These are phyloP conservation scores for Nothocercus julius DNA, from an alignment of 2,113 vertebrate genomes.

Conservation along the genomic window DNA sequence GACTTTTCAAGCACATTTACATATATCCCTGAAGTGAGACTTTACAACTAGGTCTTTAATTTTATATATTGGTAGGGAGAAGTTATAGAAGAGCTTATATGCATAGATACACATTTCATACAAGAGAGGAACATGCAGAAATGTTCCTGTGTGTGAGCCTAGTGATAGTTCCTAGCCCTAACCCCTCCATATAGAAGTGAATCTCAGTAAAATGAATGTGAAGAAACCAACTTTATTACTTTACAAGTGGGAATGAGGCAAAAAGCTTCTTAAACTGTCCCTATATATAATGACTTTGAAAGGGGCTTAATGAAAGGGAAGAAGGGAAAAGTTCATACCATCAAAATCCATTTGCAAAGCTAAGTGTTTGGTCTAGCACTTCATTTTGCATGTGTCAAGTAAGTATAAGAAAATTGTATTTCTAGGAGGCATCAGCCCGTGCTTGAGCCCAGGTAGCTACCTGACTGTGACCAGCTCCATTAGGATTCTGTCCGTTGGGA, in stretches of 20 bases:
- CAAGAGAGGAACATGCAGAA: neutral
- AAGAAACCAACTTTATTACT: neutral
- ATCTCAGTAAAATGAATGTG: neutral
- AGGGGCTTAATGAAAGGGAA: slow-evolving; percentile 9
- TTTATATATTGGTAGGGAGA: neutral
- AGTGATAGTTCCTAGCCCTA: neutral
- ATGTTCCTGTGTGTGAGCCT: neutral
- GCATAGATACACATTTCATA: neutral
- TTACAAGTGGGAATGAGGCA: too few relatives aligned
- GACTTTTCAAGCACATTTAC: neutral
- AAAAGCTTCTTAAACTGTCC: neutral
- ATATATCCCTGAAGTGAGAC: neutral
- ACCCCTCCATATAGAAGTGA: neutral
- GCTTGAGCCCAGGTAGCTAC: neutral
- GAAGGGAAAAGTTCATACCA: neutral
- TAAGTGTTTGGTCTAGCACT: slow-evolving; percentile 12
- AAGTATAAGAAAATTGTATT: neutral
- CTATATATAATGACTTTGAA: neutral
- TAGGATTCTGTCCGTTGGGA: neutral
- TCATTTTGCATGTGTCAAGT: slow-evolving; percentile 5
- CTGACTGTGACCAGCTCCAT: neutral
- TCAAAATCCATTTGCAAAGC: slow-evolving; percentile 29
- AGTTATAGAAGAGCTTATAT: neutral
- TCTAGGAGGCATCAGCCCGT: neutral
- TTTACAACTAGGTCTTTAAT: neutral